phyloP scores from a whole-genome alignment of 2,797 vertebrate genomes.

The Zalophus californianus region DNA sequence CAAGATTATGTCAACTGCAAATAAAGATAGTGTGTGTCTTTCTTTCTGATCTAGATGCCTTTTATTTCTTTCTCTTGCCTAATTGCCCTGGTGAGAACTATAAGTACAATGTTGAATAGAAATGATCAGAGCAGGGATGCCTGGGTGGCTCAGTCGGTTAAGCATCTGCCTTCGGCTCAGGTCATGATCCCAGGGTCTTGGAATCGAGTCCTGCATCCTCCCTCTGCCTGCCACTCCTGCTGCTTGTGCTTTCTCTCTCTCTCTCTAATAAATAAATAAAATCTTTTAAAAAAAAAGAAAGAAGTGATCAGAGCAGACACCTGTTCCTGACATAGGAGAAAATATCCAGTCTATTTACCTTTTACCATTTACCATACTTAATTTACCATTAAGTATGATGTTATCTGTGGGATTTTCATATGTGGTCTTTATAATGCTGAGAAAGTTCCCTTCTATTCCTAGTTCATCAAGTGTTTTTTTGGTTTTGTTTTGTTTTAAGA shows the following conservation, averaged over 20 bases:
- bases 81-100: neutral
- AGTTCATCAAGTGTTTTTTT: neutral
- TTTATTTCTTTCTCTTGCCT: neutral
- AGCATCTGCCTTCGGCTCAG: no score
- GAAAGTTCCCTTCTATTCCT: neutral
- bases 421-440: neutral
- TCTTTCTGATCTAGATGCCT: neutral
- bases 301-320: neutral
- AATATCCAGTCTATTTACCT: neutral
- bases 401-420: neutral
- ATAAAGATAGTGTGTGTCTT: neutral
- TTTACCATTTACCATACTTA: no score
- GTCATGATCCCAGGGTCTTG: no score
- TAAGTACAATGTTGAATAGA: neutral
- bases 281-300: no score
- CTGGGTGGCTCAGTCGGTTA: no score
- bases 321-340: neutral
- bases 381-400: neutral
- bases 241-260: no score
- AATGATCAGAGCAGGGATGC: neutral
- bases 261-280: no score
- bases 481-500: no score
- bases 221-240: no score
- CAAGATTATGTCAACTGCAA: neutral
- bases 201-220: no score